Conservation (phyloP, 2,113 vertebrate species). For the Columba livia region DNA sequence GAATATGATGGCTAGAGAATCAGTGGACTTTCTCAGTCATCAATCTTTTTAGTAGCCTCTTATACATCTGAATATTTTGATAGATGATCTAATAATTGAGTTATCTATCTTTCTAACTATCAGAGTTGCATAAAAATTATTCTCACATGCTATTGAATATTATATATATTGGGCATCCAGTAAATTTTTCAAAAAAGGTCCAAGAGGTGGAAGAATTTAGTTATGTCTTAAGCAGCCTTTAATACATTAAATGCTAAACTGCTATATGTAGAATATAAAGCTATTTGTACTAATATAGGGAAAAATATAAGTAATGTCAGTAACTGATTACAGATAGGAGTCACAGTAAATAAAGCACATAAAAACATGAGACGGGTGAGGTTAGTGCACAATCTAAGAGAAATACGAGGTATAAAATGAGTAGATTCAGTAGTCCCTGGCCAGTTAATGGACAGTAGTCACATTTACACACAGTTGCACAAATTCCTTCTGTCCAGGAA, state of each 20-base stretch:
- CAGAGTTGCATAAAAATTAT: conserved; percentile 99
- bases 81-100: conserved; percentile 98
- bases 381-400: background rate
- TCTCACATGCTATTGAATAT: conserved; percentile 97
- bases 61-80: conserved; percentile 93
- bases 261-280: background rate
- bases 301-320: background rate
- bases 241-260: conserved; percentile 43
- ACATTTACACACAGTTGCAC: conserved; percentile 2
- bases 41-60: conserved; percentile 94
- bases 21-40: conserved; percentile 92
- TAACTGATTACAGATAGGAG: background rate
- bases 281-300: background rate
- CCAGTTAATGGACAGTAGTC: background rate
- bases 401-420: background rate
- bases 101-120: conserved; percentile 98
- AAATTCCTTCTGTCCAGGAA: background rate
- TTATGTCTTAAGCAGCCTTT: conserved; percentile 69
- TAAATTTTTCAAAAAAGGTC: conserved; percentile 89
- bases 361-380: conserved; percentile 22
- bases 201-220: conserved; percentile 72
- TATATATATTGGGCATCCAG: conserved; percentile 91
- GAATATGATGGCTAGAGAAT: conserved; percentile 92
- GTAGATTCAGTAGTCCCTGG: background rate
- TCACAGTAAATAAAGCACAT: conserved; percentile 25